phyloP scores from a whole-genome alignment of 2,888 invertebrate species.

The Rhamphomyia laevipes region DNA sequence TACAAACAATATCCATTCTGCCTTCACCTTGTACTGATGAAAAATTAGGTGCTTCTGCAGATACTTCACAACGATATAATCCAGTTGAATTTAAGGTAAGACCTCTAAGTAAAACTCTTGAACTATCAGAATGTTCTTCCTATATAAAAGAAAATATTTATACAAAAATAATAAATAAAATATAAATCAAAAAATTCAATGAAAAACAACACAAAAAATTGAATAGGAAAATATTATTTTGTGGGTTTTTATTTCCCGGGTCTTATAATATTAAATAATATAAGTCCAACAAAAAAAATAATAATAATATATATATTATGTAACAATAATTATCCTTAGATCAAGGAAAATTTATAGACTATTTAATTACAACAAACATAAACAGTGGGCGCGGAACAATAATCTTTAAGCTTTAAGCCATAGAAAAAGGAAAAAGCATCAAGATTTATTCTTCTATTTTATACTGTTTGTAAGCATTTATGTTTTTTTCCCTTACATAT shows the following conservation, averaged over 20 bases:
- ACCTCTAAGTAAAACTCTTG: conserved; percentile 51
- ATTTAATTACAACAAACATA: neutral
- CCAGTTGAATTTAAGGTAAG: conserved; percentile 61
- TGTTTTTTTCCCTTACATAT: no score
- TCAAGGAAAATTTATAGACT: neutral
- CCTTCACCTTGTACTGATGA: conserved; percentile 63
- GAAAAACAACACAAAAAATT: neutral
- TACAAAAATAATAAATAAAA: neutral
- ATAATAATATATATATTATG: no score
- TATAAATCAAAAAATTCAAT: neutral
- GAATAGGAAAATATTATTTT: neutral
- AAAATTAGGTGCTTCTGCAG: conserved; percentile 67
- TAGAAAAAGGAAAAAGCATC: no score
- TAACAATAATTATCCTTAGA: no score
- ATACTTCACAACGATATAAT: conserved; percentile 63
- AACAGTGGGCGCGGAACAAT: no score
- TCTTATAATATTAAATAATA: no score
- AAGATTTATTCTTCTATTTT: no score
- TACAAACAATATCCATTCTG: conserved; percentile 69
- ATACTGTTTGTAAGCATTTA: no score
- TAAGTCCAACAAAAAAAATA: no score
- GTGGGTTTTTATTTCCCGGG: no score
- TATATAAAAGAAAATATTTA: conserved; percentile 35
- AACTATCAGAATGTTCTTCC: conserved; percentile 57
- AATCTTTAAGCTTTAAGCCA: no score